phyloP scores from a whole-genome alignment of 2,888 invertebrate genomes.

The Electrophaes corylata region DNA sequence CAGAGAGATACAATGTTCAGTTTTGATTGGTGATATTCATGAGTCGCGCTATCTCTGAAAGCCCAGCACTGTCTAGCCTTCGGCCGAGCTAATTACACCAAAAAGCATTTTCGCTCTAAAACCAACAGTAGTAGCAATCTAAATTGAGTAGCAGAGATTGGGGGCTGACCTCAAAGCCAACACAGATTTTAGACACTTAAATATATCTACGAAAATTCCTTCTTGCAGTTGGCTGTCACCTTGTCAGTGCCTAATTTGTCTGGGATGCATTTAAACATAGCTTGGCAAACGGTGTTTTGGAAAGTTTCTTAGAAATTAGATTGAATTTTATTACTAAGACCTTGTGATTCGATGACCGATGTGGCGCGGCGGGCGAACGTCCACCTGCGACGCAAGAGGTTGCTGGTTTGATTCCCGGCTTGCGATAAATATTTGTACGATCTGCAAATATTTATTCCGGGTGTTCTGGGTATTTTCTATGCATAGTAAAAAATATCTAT shows the following conservation, averaged over 20 bases:
- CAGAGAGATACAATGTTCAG: neutral
- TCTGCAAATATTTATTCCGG: too few species aligned
- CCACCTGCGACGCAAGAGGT: too few species aligned
- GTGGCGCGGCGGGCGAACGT: too few species aligned
- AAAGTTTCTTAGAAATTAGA: neutral
- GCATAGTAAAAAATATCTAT: too few species aligned
- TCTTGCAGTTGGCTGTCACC: neutral
- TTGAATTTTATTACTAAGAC: too few species aligned
- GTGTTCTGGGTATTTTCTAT: too few species aligned
- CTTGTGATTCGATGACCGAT: too few species aligned
- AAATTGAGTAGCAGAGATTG: neutral
- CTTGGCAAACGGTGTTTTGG: neutral
- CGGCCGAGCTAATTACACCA: neutral
- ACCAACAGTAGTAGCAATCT: neutral
- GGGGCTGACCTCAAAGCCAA: neutral
- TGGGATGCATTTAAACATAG: neutral
- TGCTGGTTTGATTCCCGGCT: too few species aligned
- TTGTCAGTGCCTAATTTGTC: neutral
- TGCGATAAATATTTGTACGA: too few species aligned
- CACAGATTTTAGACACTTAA: neutral
- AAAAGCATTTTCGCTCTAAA: neutral
- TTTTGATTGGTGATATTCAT: slow-evolving; percentile 1
- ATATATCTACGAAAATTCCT: neutral
- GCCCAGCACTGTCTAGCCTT: neutral
- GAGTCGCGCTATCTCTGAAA: neutral